These are phyloP conservation scores for Exocentrus adspersus DNA, from an alignment of 2,888 invertebrate species.

Conservation along the genomic window DNA sequence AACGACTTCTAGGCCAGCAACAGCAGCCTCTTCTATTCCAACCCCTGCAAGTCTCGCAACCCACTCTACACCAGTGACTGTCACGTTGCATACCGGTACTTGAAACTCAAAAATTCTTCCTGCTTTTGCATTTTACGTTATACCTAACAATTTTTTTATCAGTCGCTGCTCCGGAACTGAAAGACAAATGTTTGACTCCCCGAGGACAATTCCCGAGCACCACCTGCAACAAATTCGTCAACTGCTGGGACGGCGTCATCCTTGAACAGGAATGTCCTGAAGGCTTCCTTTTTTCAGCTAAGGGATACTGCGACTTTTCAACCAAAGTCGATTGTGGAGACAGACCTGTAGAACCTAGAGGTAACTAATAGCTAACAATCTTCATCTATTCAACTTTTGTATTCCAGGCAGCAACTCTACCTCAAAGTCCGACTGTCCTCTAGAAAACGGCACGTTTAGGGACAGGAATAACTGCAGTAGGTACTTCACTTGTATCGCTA, in stretches of 20 bases:
- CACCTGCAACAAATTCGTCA: constrained; percentile 72
- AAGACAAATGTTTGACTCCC: constrained; percentile 62
- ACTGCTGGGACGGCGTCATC: constrained; percentile 78
- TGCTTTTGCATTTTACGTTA: too few relatives aligned
- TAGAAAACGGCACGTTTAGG: constrained; percentile 71
- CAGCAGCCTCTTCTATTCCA: constrained; percentile 16
- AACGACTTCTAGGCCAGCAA: constrained; percentile 19
- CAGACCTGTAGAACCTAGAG: constrained; percentile 57
- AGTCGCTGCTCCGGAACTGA: constrained; percentile 42
- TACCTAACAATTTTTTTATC: constrained; percentile 24
- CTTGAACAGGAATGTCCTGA: constrained; percentile 74
- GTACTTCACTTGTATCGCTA: constrained; percentile 71
- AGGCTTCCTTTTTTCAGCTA: constrained; percentile 70
- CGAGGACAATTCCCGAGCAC: constrained; percentile 73
- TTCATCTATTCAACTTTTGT: background rate
- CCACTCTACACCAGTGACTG: constrained; percentile 25
- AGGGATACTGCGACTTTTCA: constrained; percentile 72
- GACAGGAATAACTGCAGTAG: constrained; percentile 71
- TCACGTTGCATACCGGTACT: constrained; percentile 36
- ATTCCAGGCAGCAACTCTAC: constrained; percentile 10
- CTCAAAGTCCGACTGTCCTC: constrained; percentile 62
- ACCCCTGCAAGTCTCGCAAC: background rate
- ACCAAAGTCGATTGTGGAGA: constrained; percentile 71
- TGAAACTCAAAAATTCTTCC: too few relatives aligned
- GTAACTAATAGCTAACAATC: background rate